Evolutionary conservation across 1,140 invertebrate species (phyloP).

Genomic region (Zeugodacus cucurbitae): DNA sequence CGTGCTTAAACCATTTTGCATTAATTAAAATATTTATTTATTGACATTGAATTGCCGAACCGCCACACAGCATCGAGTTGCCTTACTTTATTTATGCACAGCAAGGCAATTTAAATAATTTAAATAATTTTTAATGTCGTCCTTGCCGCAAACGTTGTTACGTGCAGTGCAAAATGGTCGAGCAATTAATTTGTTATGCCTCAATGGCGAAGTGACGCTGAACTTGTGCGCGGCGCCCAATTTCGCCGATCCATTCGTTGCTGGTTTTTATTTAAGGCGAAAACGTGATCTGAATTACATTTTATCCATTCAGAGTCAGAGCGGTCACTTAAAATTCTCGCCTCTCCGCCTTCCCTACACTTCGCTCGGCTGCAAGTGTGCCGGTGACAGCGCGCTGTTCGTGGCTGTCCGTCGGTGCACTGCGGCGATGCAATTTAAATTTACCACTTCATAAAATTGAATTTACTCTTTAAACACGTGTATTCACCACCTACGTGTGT

Average conservation of each 20-base stretch:
- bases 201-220: background rate
- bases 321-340: background rate
- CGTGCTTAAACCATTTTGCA: no score
- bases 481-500: background rate
- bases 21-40: background rate
- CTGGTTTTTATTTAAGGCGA: background rate
- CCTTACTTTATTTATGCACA: background rate
- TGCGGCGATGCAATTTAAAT: background rate
- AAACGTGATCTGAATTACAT: constrained; percentile 2
- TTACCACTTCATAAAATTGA: constrained; percentile 25
- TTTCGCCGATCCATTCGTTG: background rate
- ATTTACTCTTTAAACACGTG: background rate
- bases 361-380: background rate
- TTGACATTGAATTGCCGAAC: background rate
- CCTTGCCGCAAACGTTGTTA: background rate
- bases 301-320: background rate
- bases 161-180: background rate
- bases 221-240: background rate
- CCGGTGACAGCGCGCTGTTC: no score
- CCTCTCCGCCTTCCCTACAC: background rate
- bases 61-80: background rate
- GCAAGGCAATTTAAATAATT: background rate
- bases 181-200: background rate
- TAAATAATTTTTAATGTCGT: background rate
- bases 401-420: background rate